Evolutionary conservation across 1,140 invertebrate species (phyloP), one percentile per base, ranked within the genome.

Genomic region (Drosophila sproati): DNA sequence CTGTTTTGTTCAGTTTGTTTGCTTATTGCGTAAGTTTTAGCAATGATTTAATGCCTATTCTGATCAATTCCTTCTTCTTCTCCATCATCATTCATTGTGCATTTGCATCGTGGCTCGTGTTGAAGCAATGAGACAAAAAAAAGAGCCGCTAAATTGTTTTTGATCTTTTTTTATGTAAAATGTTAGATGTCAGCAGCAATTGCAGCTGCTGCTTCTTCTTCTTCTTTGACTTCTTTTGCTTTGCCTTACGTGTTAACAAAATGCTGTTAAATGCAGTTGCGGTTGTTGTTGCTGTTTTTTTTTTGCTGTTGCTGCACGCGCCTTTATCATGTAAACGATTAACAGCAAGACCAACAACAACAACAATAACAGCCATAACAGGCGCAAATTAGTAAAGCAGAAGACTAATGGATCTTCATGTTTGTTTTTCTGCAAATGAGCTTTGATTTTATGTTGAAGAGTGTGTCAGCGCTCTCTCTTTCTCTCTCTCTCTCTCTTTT

Each of bases 381-480:
- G 62, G 51, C 70, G 71, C 68, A 77, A 70, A 78, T 71, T 70
- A 61, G 71, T 54, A 55, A 60, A 59, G 56, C 63, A 73, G 35
- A 55, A 66, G 59, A 39, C 52, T 67, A 62, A 62, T 70, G 50
- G 29, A 64, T 62, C 50, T 64, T 48, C 66, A 62, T 59, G 62
- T 29, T 56, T 55, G 10, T 50, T 31, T 45, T 45, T 51, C 50
- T 31, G 32, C 64, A 32, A 47, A 2, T 32, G 32, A 54, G 12
- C 45, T 55, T 55, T 71, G 37, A 29, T 56, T 55, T 56, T 35
- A 4, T 7, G 62, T n/a, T 45, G 29, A 5, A 29, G 12, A 34
- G 29, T 45, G 32, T 51, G 7, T 20, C 32, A 45, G 41, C 10
- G 47, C 37, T 69, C 29, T 20, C 20, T 20, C 20, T 20, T 1